Conservation (phyloP, 2,888 invertebrate genomes). For the Phengaris arion region DNA sequence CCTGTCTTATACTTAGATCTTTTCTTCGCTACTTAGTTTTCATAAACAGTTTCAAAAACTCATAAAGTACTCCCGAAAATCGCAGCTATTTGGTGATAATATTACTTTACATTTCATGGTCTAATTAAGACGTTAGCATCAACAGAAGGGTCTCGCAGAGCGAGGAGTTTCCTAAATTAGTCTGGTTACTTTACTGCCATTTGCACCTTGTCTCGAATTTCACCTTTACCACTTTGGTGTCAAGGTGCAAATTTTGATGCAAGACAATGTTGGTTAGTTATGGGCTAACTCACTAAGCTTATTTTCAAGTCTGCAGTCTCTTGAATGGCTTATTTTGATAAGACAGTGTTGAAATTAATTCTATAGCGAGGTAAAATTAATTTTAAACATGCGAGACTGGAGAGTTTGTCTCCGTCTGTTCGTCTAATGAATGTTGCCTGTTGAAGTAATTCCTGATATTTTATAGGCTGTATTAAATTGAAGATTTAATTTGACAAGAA, state of each 20-base stretch:
- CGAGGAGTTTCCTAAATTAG: slow-evolving; percentile 29
- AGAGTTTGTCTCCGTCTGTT: slow-evolving; percentile 4
- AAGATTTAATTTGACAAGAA: background rate
- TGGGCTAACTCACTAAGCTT: slow-evolving; percentile 28
- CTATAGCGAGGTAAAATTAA: slow-evolving; percentile 9
- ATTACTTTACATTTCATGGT: slow-evolving; percentile 28
- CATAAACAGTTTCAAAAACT: too few relatives aligned
- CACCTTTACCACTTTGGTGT: background rate
- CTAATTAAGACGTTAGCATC: slow-evolving; percentile 27
- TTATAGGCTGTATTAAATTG: background rate
- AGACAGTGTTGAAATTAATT: slow-evolving; percentile 17
- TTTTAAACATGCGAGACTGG: background rate
- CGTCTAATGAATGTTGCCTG: background rate
- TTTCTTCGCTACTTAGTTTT: too few relatives aligned
- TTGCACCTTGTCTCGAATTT: background rate
- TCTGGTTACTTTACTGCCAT: slow-evolving; percentile 14
- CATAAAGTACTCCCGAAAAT: slow-evolving; percentile 2
- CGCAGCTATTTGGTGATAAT: slow-evolving; percentile 4
- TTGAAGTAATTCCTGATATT: background rate
- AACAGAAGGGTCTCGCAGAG: slow-evolving; percentile 24
- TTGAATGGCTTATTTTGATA: slow-evolving; percentile 30
- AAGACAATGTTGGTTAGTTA: slow-evolving; percentile 16
- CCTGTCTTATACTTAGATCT: too few relatives aligned
- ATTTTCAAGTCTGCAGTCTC: slow-evolving; percentile 25
- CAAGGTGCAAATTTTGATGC: slow-evolving; percentile 10